Base-by-base conservation (phyloP, 2,888 invertebrate species). In the Ptycholaimellus sp. region DNA sequence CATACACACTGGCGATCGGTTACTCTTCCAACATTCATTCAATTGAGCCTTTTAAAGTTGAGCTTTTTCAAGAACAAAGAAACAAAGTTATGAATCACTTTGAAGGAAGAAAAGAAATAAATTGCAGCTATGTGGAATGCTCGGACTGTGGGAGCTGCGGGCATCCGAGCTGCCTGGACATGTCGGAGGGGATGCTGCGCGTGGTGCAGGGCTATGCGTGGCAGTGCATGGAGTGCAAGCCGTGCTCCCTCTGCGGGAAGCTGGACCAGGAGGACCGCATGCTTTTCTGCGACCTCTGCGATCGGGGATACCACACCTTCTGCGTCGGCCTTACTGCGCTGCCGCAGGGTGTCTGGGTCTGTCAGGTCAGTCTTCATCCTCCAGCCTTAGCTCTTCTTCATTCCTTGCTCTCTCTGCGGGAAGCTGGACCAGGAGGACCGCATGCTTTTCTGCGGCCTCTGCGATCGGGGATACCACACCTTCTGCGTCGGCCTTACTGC, bases 201-300 rank as follows among this genome's bases (percentile, higher is more conserved):
- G 74, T 77, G 48, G 76, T 80, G 44, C 72, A 73, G 53, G 39
- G 39, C 45, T 87, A 87, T 61, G 69, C 73, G 52, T 87, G 85
- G 87, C 79, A 79, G 61, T 87, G 85, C 59, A 76, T 76, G 48
- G 81, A 80, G 50, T 87, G 85, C 62, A 85, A 85, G 67, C 72
- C 73, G 34, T 87, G 87, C 64, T 72, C 73, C 44, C 70, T 73
- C 46, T 87, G 85, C 61, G 70, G 71, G 49, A 73, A 73, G 58
- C 73, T 75, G 25, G 72, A 72, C 46, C 75, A 77, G 59, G 78
- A 77, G 65, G 78, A 78, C 55, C 77, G 79, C 63, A 81, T 83
- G 79, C 69, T 85, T 54, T 82, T 76, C 64, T 87, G 85, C 61
- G 83, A 85, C 61, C 73, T 76, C 54, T 87, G 85, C 64, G 85